These are phyloP conservation scores for Pavo muticus DNA, from an alignment of 2,113 vertebrate species.

Conservation along the genomic window DNA sequence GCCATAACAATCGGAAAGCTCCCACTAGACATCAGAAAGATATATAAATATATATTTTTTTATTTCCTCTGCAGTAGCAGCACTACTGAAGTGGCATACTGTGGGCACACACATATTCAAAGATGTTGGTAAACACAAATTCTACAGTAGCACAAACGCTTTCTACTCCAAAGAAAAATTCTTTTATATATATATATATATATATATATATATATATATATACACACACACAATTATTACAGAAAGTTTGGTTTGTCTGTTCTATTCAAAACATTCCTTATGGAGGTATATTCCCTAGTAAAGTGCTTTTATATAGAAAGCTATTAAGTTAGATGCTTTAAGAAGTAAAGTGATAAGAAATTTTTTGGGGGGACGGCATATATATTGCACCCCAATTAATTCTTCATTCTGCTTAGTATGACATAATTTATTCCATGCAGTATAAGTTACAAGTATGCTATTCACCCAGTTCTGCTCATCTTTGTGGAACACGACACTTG, in stretches of 20 bases:
- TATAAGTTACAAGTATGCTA: background rate
- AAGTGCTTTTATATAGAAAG: background rate
- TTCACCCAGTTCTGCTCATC: background rate
- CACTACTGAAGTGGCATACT: background rate
- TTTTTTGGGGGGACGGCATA: background rate
- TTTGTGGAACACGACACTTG: background rate
- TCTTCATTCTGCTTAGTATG: background rate
- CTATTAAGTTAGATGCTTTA: background rate
- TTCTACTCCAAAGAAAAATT: background rate
- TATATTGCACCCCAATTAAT: background rate
- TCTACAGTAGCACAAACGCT: background rate
- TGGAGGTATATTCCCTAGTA: background rate
- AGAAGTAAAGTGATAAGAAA: background rate
- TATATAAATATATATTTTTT: background rate
- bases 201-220: too few species aligned
- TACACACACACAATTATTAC: background rate
- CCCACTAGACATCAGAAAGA: background rate
- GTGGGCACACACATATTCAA: rapidly evolving
- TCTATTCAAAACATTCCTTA: background rate
- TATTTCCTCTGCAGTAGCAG: background rate
- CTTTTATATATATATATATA: background rate
- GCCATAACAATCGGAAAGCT: background rate
- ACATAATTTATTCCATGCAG: background rate
- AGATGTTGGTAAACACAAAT: background rate
- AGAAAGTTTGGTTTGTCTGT: background rate